Evolutionary conservation across 2,113 vertebrate genomes (phyloP).

Genomic region (Rhipidura dahli): DNA sequence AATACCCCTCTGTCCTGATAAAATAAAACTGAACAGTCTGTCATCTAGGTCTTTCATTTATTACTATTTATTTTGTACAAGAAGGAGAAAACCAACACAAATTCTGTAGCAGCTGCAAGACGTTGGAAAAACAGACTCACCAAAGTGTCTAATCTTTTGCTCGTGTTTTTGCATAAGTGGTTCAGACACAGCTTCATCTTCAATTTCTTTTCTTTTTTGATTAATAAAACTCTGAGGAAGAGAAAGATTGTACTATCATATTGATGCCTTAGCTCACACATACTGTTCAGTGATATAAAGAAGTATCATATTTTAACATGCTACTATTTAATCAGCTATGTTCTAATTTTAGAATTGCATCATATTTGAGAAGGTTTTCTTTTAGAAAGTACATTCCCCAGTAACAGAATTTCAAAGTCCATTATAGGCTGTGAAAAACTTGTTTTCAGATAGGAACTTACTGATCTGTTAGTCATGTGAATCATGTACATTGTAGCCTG

Average conservation of each 20-base stretch:
- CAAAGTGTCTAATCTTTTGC: constrained; percentile 91
- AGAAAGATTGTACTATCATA: not conserved
- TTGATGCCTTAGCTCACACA: not conserved
- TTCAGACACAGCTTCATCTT: constrained; percentile 83
- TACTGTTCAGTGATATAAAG: not conserved
- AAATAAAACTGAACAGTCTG: not conserved
- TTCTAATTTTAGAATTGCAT: not conserved
- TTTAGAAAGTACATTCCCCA: not conserved
- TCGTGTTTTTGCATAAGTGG: constrained; percentile 90
- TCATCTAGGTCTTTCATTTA: not conserved
- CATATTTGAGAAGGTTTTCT: not conserved
- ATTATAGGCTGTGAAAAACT: not conserved
- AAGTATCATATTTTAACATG: not conserved
- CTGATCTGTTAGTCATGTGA: not conserved
- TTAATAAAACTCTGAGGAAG: constrained; percentile 91
- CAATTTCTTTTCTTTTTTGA: constrained; percentile 75
- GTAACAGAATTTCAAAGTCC: not conserved
- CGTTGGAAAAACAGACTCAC: constrained; percentile 73
- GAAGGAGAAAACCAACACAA: not conserved
- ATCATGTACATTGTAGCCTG: not conserved
- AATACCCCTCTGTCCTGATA: not conserved
- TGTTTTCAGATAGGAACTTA: not conserved
- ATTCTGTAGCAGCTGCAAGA: not conserved
- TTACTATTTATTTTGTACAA: not conserved
- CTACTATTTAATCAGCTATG: not conserved